Evolutionary conservation across 1,140 invertebrate genomes (phyloP), one percentile per base, ranked within the genome.

Genomic region (Portunus trituberculatus): DNA sequence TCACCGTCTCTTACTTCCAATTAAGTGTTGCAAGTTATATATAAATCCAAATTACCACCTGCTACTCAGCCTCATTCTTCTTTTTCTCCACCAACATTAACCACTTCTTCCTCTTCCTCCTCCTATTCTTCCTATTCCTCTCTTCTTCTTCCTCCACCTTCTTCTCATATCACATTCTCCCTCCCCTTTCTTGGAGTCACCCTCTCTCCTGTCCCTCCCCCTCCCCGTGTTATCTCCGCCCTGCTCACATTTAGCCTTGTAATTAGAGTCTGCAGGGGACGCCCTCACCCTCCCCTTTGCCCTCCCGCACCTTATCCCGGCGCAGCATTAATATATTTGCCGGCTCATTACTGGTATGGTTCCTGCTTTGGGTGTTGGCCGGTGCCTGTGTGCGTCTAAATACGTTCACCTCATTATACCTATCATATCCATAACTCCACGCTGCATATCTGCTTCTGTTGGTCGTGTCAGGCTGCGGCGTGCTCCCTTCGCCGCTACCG

Each of bases 301-400:
- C 67, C 88, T n/a, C 88, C 88, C 14, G 84, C n/a, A 87, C 84
- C 6, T 76, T 76, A 76, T 76, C 67, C 67, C n/a, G 67, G 20
- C 20, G 67, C n/a, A 7, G 67, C 67, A 76, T 76, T 76, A 25
- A 76, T 76, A 76, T 76, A 76, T 76, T 76, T 76, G 6, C 67
- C 25, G 10, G 25, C 67, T n/a, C 67, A 76, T 76, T 76, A 76
- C 12, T 12, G 67, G 4, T n/a, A 7, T n/a, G 1, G 67, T 25
- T 76, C 67, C 67, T n/a, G 20, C 20, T 76, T 76, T 76, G 67
- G 67, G 25, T 76, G 67, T 76, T 76, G 25, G 67, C 67, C 67
- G 67, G 67, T 76, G 25, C n/a, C 25, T 76, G 67, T 76, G 67
- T 76, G 67, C 25, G n/a, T 25, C 67, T 76, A 76, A 76, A 76